Evolutionary conservation across 2,888 invertebrate genomes (phyloP), one percentile per base, ranked within the genome.

Genomic region (Macroteleia sp.): DNA sequence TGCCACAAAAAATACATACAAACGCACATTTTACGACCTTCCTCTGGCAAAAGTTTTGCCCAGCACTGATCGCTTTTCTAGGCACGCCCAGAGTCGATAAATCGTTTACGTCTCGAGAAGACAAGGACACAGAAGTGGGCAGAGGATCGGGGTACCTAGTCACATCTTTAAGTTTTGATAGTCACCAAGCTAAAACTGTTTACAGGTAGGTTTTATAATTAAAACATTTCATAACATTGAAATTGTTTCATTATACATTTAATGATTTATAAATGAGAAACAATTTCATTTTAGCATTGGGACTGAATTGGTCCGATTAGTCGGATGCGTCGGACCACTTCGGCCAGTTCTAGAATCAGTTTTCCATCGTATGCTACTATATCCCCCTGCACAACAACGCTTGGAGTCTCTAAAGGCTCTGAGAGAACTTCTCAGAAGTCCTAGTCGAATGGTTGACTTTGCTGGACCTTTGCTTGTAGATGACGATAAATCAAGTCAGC

Each of bases 11-110:
- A 82, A 96, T 97, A 6, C 96, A 96, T 85, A 95, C 95, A 1
- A 97, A 97, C 92, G 94, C 95, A 0, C 97, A 97, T 91, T 97
- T 97, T 88, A 96, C 96, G 1, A 96, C 96, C 2, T 97, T 97
- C 87, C 92, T 97, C 8, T 97, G 98, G 98, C 97, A 98, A 90
- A 96, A 97, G 86, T 96, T 98, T 87, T 98, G 97, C 86, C 98
- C 98, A 0, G 95, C 96, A 0, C 92, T 98, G 79, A 95, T 98
- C 64, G 96, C 96, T 0, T 95, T 98, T 70, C 93, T 98, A 1
- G 98, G 98, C 0, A 96, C 97, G 6, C 98, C 98, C 0, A 94
- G 96, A 56, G 95, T 96, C 75, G 96, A 96, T 85, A 96, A 95
- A 87, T 95, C 95, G 85, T 95, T 95, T 74, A 94, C 95, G 50